These are phyloP conservation scores for Ostrea edulis DNA, from an alignment of 1,140 invertebrate genomes.

Conservation along the genomic window DNA sequence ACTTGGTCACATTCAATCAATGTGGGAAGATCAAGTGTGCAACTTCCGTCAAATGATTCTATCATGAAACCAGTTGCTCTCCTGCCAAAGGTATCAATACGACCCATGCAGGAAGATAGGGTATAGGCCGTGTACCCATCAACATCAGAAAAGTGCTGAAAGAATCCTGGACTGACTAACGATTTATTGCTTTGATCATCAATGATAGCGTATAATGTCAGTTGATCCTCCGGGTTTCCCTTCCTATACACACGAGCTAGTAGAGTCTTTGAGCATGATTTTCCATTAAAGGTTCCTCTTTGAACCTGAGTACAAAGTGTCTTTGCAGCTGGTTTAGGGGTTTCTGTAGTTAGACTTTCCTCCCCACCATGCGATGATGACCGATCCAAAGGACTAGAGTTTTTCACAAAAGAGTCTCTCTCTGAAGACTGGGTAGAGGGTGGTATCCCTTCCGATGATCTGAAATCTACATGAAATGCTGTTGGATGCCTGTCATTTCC, in stretches of 20 bases:
- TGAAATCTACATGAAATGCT: constrained; percentile 35
- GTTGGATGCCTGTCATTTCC: constrained; percentile 37
- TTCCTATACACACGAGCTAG: constrained; percentile 32
- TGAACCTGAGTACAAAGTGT: background rate
- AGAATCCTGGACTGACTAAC: constrained; percentile 31
- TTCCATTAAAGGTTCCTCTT: background rate
- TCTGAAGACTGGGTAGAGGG: background rate
- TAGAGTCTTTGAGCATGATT: constrained; percentile 55
- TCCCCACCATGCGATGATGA: constrained; percentile 46
- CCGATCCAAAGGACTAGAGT: constrained; percentile 45
- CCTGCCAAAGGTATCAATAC: too few species aligned
- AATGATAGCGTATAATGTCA: constrained; percentile 45
- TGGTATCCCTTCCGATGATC: background rate
- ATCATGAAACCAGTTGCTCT: too few species aligned
- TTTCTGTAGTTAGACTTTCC: constrained; percentile 23
- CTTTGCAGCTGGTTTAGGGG: background rate
- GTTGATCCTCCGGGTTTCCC: background rate
- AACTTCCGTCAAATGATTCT: too few species aligned
- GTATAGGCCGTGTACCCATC: background rate
- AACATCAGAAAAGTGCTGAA: constrained; percentile 16
- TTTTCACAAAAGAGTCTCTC: constrained; percentile 40
- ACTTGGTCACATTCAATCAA: too few species aligned
- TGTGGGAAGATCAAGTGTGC: too few species aligned
- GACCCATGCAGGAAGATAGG: background rate
- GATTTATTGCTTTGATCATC: constrained; percentile 51